A percentile compares a stretch with the other conserved stretches of the same genome.
Conservation (phyloP, 2,113 vertebrate genomes). For the Pluvialis apricaria region DNA sequence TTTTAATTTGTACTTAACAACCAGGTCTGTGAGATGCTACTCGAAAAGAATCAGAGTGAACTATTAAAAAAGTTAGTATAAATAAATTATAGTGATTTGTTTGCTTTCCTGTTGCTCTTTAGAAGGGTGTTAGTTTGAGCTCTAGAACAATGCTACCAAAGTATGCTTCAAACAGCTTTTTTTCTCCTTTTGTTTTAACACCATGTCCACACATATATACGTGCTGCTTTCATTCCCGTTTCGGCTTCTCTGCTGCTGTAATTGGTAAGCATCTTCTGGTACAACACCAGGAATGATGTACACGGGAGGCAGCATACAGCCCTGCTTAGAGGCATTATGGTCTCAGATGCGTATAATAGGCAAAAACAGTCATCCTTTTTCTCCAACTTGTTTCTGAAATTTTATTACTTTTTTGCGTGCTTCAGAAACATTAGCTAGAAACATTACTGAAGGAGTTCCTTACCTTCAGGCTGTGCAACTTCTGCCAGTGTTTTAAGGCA, state of each 20-base stretch:
- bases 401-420: not conserved
- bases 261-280: not conserved
- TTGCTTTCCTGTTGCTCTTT: constrained; percentile 12
- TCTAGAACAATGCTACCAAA: not conserved
- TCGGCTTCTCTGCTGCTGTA: not conserved
- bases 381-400: not conserved
- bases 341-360: not conserved
- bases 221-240: not conserved
- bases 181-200: constrained; percentile 12
- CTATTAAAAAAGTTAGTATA: constrained; percentile 39
- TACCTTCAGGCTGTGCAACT: constrained; percentile 20
- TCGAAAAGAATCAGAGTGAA: not conserved
- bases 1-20: constrained; percentile 59
- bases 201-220: not conserved
- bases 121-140: not conserved
- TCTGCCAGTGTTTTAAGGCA: constrained; percentile 31
- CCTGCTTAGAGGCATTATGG: not conserved
- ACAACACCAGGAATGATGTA: not conserved
- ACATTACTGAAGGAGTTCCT: constrained; percentile 16
- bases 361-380: not conserved
- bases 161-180: not conserved
- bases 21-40: constrained; percentile 24
- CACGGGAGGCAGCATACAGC: not conserved
- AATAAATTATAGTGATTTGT: constrained; percentile 53
- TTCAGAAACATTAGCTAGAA: constrained; percentile 21